Conservation (phyloP, 2,888 invertebrate species). For the Dasypolia templi region DNA sequence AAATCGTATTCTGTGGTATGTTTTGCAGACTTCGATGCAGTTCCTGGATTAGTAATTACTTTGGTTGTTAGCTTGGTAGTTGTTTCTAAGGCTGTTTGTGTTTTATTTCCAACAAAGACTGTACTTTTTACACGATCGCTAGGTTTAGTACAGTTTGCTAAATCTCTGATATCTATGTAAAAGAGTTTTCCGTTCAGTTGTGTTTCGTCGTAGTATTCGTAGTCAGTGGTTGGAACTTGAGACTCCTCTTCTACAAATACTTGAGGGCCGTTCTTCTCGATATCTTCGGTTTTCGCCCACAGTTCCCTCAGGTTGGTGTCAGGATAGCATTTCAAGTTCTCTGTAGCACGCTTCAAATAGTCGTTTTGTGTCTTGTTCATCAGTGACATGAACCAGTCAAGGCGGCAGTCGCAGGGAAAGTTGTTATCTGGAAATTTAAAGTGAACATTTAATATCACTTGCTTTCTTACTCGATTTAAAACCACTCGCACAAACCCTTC, state of each 20-base stretch:
- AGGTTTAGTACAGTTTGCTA: conserved; percentile 78
- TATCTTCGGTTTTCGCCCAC: conserved; percentile 78
- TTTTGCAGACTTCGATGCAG: conserved; percentile 45
- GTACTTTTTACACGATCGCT: conserved; percentile 8
- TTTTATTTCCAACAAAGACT: conserved; percentile 7
- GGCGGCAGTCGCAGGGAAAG: conserved; percentile 83
- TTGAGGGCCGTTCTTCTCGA: conserved; percentile 72
- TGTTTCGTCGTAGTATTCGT: conserved; percentile 86
- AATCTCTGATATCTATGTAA: conserved; percentile 81
- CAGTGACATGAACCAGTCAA: conserved; percentile 83
- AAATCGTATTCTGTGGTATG: conserved; percentile 32
- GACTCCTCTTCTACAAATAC: conserved; percentile 71
- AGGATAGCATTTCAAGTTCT: conserved; percentile 85
- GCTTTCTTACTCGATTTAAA: not conserved
- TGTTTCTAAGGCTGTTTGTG: conserved; percentile 32
- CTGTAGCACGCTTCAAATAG: conserved; percentile 76
- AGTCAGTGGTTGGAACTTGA: conserved; percentile 73
- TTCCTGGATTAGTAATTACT: conserved; percentile 31
- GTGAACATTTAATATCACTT: conserved; percentile 6
- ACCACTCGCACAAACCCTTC: not conserved
- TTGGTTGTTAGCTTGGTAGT: conserved; percentile 47
- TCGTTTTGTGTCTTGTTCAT: conserved; percentile 82
- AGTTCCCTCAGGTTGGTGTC: conserved; percentile 75
- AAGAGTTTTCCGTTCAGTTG: conserved; percentile 86
- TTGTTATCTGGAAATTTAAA: conserved; percentile 81